Conservation (phyloP, 2,888 invertebrate species). For the Troglohyphantes excavatus region DNA sequence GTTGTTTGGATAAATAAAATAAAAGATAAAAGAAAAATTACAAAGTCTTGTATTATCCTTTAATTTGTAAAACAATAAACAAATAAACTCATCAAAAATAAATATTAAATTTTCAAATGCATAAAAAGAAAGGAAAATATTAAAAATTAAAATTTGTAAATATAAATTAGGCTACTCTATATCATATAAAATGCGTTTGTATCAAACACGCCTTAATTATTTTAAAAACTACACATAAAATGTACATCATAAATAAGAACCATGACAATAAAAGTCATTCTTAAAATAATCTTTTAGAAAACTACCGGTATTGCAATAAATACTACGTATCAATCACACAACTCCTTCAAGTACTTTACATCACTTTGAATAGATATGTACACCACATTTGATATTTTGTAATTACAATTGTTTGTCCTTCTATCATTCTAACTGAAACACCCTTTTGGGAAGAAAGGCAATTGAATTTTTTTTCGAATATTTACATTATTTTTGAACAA, state of each 20-base stretch:
- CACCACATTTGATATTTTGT: neutral
- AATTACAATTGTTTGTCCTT: neutral
- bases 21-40: neutral
- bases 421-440: neutral
- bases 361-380: constrained; percentile 36
- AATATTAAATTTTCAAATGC: neutral
- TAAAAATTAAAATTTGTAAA: neutral
- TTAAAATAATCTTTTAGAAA: constrained; percentile 70
- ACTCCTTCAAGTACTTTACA: constrained; percentile 18
- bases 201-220: constrained; percentile 60
- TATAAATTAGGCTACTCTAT: constrained; percentile 58
- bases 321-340: constrained; percentile 57
- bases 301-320: constrained; percentile 61
- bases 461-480: neutral
- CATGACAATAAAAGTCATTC: constrained; percentile 56
- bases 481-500: neutral
- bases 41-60: neutral
- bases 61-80: neutral
- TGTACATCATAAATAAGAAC: constrained; percentile 73
- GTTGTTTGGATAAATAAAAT: neutral
- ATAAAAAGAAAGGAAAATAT: constrained; percentile 15
- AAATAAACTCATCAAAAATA: neutral
- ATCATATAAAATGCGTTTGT: constrained; percentile 60
- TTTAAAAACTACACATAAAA: constrained; percentile 73
- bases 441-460: neutral